Conservation (phyloP, 2,113 vertebrate species). For the Gallinago jamesoni region DNA sequence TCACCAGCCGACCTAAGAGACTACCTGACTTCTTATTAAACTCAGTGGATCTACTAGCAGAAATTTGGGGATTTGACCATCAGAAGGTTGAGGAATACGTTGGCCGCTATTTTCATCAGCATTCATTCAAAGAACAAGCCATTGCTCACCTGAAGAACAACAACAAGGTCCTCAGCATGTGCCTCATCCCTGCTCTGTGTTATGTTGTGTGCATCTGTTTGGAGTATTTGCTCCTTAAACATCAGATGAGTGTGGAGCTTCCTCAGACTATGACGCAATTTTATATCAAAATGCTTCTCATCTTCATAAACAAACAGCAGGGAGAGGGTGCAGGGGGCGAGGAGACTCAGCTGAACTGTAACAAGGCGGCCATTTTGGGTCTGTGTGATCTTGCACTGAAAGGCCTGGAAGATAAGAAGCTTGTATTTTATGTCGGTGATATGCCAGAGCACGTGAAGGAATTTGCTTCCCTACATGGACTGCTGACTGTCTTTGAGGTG, state of each 20-base stretch:
- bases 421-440: constrained; percentile 79
- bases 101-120: constrained; percentile 74
- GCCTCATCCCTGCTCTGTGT: constrained; percentile 84
- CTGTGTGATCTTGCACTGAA: constrained; percentile 81
- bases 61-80: constrained; percentile 82
- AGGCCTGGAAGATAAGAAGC: constrained; percentile 78
- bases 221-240: constrained; percentile 69
- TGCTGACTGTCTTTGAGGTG: constrained; percentile 80
- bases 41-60: constrained; percentile 65
- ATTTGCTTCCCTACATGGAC: constrained; percentile 74
- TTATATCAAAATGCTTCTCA: constrained; percentile 81
- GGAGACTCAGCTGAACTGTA: constrained; percentile 1
- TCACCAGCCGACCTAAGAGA: constrained; percentile 83
- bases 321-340: neutral
- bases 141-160: constrained; percentile 70
- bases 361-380: constrained; percentile 64
- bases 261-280: constrained; percentile 84
- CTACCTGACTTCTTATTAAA: constrained; percentile 68
- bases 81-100: constrained; percentile 78
- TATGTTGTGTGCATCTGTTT: constrained; percentile 84
- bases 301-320: constrained; percentile 67
- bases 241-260: constrained; percentile 31
- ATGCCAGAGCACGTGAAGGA: constrained; percentile 64
- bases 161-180: constrained; percentile 82
- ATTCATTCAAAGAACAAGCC: constrained; percentile 50